phyloP scores from a whole-genome alignment of 2,113 vertebrate species.

The Salminus brasiliensis region DNA sequence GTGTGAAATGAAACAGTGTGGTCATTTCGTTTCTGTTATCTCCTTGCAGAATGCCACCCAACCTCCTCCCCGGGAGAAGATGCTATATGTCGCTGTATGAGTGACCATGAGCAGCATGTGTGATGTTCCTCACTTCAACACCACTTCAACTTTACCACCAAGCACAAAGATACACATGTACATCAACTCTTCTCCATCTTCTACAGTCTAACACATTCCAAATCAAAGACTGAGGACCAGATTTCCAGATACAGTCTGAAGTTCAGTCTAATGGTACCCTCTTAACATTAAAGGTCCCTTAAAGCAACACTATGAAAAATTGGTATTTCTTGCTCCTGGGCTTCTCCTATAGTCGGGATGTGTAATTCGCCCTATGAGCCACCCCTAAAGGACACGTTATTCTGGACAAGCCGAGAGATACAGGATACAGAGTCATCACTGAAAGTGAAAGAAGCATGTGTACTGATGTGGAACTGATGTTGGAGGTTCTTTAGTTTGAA shows the following conservation, averaged over 20 bases:
- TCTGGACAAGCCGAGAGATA: too few relatives aligned
- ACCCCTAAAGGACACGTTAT: too few relatives aligned
- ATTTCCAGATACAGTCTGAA: neutral
- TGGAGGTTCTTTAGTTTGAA: too few relatives aligned
- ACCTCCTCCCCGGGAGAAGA: neutral
- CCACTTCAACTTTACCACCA: conserved; percentile 5
- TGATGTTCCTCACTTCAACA: conserved; percentile 17
- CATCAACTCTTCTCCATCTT: conserved; percentile 5
- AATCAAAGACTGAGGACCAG: neutral
- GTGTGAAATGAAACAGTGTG: conserved; percentile 25
- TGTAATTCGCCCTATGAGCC: too few relatives aligned
- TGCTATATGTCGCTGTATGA: neutral
- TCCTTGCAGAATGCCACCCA: conserved; percentile 11
- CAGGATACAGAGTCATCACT: too few relatives aligned
- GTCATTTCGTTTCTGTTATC: conserved; percentile 11
- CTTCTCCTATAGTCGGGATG: too few relatives aligned
- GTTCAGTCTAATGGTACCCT: neutral
- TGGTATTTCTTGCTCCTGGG: too few relatives aligned
- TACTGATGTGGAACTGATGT: too few relatives aligned
- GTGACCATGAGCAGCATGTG: conserved; percentile 2
- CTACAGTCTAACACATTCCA: conserved; percentile 27
- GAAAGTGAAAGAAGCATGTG: too few relatives aligned
- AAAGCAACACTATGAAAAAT: too few relatives aligned
- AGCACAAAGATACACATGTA: conserved; percentile 19
- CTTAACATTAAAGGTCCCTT: too few relatives aligned